These are phyloP conservation scores for Podarcis raffonei DNA, from an alignment of 2,113 vertebrate species.

Conservation along the genomic window DNA sequence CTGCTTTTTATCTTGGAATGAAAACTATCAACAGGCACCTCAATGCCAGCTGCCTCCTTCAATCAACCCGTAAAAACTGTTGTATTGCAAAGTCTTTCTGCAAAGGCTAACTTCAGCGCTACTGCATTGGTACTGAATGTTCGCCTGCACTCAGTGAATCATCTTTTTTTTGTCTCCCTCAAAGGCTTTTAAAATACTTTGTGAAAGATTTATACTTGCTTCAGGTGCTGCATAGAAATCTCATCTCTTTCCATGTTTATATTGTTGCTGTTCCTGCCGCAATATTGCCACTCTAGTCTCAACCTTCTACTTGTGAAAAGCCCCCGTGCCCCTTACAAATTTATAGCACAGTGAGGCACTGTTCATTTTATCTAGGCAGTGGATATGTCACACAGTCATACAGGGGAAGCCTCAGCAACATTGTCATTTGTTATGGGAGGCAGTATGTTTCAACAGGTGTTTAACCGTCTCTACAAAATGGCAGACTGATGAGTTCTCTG, in stretches of 20 bases:
- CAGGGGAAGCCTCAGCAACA: constrained; percentile 45
- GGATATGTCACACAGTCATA: constrained; percentile 28
- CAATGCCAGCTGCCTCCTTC: constrained; percentile 17
- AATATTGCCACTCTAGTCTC: constrained; percentile 46
- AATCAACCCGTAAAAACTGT: background rate
- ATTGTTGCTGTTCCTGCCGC: constrained; percentile 20
- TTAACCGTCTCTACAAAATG: constrained; percentile 30
- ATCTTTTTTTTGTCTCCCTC: background rate
- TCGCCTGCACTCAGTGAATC: background rate
- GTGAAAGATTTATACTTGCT: constrained; percentile 43
- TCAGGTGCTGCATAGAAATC: constrained; percentile 50
- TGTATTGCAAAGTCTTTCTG: constrained; percentile 1
- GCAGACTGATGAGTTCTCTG: background rate
- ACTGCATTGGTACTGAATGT: background rate
- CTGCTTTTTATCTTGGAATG: background rate
- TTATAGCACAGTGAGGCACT: constrained; percentile 24
- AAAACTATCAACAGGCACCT: rapidly evolving
- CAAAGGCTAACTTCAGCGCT: background rate
- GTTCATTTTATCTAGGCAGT: constrained; percentile 40
- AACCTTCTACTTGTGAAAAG: constrained; percentile 49
- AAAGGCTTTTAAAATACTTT: constrained; percentile 27
- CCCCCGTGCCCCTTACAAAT: constrained; percentile 45
- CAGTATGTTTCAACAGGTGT: constrained; percentile 50
- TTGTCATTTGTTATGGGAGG: constrained; percentile 22
- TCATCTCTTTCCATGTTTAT: constrained; percentile 44